Percentiles rank a stretch among this genome's conserved stretches.
Conservation (phyloP, 2,888 invertebrate genomes). For the Nephrocerus scutellatus region DNA sequence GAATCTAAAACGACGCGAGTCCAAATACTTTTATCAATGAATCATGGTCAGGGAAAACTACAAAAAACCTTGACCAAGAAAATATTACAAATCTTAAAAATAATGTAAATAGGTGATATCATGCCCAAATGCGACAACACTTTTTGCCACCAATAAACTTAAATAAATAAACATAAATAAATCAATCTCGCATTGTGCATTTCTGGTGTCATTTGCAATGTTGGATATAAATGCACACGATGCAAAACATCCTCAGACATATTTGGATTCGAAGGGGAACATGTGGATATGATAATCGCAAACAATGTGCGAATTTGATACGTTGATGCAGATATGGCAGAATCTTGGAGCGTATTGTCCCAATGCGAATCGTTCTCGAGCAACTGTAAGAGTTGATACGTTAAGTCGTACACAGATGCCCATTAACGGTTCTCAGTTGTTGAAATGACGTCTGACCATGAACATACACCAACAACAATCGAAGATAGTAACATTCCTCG, state of each 20-base stretch:
- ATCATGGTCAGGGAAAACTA: too few relatives aligned
- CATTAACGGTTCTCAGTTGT: slow-evolving; percentile 37
- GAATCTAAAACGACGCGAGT: too few relatives aligned
- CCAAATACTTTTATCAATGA: too few relatives aligned
- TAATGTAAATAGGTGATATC: slow-evolving; percentile 17
- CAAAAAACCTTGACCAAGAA: too few relatives aligned
- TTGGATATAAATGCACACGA: slow-evolving; percentile 14
- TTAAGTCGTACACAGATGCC: slow-evolving; percentile 33
- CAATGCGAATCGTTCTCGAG: slow-evolving; percentile 30
- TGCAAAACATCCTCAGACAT: slow-evolving; percentile 23
- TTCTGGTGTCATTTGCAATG: too few relatives aligned
- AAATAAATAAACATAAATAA: slow-evolving; percentile 16
- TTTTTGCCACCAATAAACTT: slow-evolving; percentile 18
- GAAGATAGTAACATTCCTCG: too few relatives aligned
- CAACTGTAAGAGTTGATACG: slow-evolving; percentile 33
- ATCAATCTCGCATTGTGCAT: slow-evolving; percentile 21
- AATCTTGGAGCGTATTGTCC: too few relatives aligned
- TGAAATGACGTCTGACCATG: too few relatives aligned
- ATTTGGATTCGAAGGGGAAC: slow-evolving; percentile 17
- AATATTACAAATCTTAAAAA: too few relatives aligned
- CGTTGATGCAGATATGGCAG: slow-evolving; percentile 11
- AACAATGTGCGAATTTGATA: slow-evolving; percentile 22
- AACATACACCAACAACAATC: too few relatives aligned
- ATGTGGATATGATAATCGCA: slow-evolving; percentile 24
- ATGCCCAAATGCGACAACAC: slow-evolving; percentile 21